Conservation (phyloP, 2,797 vertebrate genomes). For the Vireo griseus region DNA sequence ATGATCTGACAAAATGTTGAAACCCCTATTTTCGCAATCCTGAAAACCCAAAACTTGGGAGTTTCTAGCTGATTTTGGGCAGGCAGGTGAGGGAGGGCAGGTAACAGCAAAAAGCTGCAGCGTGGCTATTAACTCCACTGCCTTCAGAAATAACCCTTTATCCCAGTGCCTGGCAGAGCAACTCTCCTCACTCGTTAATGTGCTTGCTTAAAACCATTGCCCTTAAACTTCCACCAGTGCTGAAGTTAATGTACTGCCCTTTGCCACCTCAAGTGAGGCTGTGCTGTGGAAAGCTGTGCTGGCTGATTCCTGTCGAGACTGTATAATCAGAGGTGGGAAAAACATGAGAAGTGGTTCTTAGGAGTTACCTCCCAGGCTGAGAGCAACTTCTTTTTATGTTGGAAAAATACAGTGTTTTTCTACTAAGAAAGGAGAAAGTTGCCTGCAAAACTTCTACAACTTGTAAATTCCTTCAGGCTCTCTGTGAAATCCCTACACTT, state of each 20-base stretch:
- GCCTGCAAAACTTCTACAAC: constrained; percentile 8
- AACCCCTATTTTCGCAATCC: accelerated
- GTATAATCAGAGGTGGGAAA: constrained; percentile 14
- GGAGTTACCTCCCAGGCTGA: background rate
- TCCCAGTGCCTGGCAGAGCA: background rate
- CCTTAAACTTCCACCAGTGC: background rate
- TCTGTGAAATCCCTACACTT: background rate
- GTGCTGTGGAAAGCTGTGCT: background rate
- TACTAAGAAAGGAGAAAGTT: background rate
- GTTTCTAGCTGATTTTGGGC: background rate
- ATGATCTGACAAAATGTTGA: background rate
- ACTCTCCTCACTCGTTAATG: background rate
- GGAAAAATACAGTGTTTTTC: constrained; percentile 14
- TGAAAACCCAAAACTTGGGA: background rate
- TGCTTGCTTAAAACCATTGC: background rate
- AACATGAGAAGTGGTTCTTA: constrained; percentile 14
- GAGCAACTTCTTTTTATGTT: background rate
- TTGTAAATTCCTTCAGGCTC: constrained; percentile 19
- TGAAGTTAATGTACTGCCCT: constrained; percentile 27
- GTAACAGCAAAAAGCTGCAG: background rate
- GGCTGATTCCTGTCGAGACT: background rate
- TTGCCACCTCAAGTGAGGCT: background rate
- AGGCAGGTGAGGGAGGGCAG: background rate
- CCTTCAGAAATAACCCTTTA: background rate
- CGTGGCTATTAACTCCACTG: background rate